These are phyloP conservation scores for Anolis apletophallus DNA, from an alignment of 2,797 vertebrate genomes.

Conservation along the genomic window DNA sequence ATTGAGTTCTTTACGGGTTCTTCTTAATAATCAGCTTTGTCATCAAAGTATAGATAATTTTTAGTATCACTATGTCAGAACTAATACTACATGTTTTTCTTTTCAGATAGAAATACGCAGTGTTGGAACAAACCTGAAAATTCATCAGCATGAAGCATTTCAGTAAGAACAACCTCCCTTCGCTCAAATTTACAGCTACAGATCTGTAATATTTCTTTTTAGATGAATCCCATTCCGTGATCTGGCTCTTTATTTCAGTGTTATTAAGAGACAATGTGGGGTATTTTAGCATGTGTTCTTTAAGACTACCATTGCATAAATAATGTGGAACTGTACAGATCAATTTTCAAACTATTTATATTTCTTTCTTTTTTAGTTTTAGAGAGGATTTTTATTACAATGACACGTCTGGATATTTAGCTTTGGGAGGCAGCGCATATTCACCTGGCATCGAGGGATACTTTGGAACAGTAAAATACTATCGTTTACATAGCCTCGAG, in stretches of 20 bases:
- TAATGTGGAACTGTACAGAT: neutral
- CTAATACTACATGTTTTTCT: conserved; percentile 48
- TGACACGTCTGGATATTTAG: conserved; percentile 91
- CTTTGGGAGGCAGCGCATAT: conserved; percentile 87
- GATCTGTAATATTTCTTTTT: neutral
- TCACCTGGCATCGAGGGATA: conserved; percentile 85
- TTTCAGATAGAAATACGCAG: conserved; percentile 76
- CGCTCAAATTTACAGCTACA: conserved; percentile 15
- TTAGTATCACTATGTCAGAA: neutral
- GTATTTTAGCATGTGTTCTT: neutral
- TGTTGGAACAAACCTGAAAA: conserved; percentile 73
- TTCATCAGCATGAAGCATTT: conserved; percentile 73
- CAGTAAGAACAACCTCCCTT: conserved; percentile 71
- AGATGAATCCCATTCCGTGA: neutral
- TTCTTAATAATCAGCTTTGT: neutral
- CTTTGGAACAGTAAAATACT: conserved; percentile 89
- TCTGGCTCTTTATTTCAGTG: neutral
- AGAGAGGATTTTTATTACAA: conserved; percentile 82
- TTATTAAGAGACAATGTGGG: neutral
- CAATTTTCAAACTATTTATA: conserved; percentile 23
- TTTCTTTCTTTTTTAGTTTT: conserved; percentile 80
- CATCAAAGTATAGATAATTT: neutral
- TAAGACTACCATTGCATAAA: neutral
- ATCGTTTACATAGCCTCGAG: conserved; percentile 82
- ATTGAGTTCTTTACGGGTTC: neutral